Conservation (phyloP, 30 jellyfish, hydroid and myxozoan species). For the Clytia hemisphaerica region DNA sequence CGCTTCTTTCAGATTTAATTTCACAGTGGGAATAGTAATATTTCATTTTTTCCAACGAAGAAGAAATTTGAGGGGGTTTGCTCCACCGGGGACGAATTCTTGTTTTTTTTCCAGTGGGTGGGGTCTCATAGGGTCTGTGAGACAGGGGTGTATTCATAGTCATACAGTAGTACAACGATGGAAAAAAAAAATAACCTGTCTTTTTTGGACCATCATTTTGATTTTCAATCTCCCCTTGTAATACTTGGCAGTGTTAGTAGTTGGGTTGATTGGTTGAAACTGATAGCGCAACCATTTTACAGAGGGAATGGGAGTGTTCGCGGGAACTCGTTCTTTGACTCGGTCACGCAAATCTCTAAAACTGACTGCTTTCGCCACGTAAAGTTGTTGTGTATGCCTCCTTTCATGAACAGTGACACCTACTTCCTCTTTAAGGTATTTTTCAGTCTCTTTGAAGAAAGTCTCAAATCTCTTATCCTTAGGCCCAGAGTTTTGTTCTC, state of each 20-base stretch:
- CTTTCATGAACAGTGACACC: not conserved
- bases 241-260: slow-evolving; percentile 1
- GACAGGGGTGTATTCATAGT: too few relatives aligned
- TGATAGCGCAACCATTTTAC: slow-evolving; percentile 18
- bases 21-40: too few relatives aligned
- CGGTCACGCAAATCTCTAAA: slow-evolving; percentile 3
- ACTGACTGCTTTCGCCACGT: slow-evolving; percentile 18
- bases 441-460: not conserved
- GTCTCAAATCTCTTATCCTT: not conserved
- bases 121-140: too few relatives aligned
- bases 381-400: too few relatives aligned
- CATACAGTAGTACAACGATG: too few relatives aligned
- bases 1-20: too few relatives aligned
- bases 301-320: slow-evolving; percentile 23
- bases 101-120: too few relatives aligned
- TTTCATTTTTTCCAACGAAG: too few relatives aligned
- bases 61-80: too few relatives aligned
- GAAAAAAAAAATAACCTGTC: too few relatives aligned
- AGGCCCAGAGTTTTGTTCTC: not conserved
- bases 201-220: not conserved
- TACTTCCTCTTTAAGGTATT: not conserved
- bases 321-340: slow-evolving; percentile 15
- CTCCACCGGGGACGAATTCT: too few relatives aligned
- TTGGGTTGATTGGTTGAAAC: slow-evolving; percentile 7
- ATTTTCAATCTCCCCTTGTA: slow-evolving; percentile 21